Conservation (phyloP, 2,797 vertebrate species). For the Odontamblyopus lacepedii region DNA sequence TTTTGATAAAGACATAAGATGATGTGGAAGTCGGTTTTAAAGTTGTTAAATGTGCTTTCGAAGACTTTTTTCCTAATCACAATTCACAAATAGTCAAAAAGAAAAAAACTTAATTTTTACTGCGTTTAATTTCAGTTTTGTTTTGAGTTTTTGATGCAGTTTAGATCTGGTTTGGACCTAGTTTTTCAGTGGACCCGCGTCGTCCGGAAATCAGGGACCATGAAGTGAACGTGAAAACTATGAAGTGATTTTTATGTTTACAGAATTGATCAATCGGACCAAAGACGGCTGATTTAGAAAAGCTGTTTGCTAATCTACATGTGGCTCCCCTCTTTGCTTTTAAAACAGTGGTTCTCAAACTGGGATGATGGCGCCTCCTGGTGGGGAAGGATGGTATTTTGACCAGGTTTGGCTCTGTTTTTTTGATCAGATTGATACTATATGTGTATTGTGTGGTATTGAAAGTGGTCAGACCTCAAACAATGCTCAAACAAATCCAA, state of each 20-base stretch:
- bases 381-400: neutral
- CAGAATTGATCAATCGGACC: neutral
- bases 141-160: neutral
- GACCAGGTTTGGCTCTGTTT: neutral
- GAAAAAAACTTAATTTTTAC: neutral
- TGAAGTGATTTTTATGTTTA: neutral
- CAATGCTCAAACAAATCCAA: too few species aligned
- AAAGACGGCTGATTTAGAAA: neutral
- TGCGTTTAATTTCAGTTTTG: neutral
- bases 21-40: slow-evolving; percentile 42
- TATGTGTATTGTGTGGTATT: too few species aligned
- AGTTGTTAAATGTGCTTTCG: slow-evolving; percentile 5
- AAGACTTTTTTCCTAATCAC: slow-evolving; percentile 13
- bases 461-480: too few species aligned
- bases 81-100: neutral
- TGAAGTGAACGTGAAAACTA: neutral
- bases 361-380: neutral
- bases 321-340: neutral
- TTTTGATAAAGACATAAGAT: slow-evolving; percentile 62
- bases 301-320: neutral
- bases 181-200: neutral
- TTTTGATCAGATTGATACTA: too few species aligned
- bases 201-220: neutral
- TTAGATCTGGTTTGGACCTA: slow-evolving; percentile 7
- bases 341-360: neutral